phyloP scores from a whole-genome alignment of 1,140 invertebrate species.

The Agraylea sexmaculata region DNA sequence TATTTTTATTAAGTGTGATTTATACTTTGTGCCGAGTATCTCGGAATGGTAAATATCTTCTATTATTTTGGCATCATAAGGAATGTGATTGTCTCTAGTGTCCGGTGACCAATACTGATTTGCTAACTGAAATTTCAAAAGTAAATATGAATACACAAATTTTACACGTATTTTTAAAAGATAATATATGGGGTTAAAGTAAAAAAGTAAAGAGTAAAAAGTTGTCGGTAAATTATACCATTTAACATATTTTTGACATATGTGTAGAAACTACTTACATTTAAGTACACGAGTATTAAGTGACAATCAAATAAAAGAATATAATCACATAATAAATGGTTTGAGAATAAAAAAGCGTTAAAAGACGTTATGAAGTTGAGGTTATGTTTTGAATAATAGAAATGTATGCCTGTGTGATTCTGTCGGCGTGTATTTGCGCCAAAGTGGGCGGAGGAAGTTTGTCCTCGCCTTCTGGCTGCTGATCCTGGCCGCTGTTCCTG shows the following conservation, averaged over 20 bases:
- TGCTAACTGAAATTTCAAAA: conserved; percentile 53
- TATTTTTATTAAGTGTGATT: not conserved
- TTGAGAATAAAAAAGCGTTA: conserved; percentile 29
- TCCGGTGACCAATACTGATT: conserved; percentile 83
- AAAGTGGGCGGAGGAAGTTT: conserved; percentile 61
- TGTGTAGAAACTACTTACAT: conserved; percentile 8
- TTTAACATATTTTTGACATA: conserved; percentile 17
- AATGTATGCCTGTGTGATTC: conserved; percentile 58
- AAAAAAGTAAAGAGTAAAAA: conserved; percentile 31
- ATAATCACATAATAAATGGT: conserved; percentile 21
- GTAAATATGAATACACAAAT: conserved; percentile 5
- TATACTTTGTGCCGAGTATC: not conserved
- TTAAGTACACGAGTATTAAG: conserved; percentile 24
- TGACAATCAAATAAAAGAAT: conserved; percentile 20
- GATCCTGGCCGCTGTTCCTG: too few relatives aligned
- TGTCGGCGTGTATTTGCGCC: conserved; percentile 72
- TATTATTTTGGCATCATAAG: conserved; percentile 61
- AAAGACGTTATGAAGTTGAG: conserved; percentile 12
- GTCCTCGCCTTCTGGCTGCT: conserved; percentile 34
- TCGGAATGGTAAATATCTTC: conserved; percentile 59
- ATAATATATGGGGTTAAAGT: conserved; percentile 22
- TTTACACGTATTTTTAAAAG: not conserved
- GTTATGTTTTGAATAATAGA: conserved; percentile 11
- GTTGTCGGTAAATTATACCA: conserved; percentile 34
- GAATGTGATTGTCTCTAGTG: conserved; percentile 51